phyloP scores from a whole-genome alignment of 1,140 invertebrate genomes.

The Nymphalis io region DNA sequence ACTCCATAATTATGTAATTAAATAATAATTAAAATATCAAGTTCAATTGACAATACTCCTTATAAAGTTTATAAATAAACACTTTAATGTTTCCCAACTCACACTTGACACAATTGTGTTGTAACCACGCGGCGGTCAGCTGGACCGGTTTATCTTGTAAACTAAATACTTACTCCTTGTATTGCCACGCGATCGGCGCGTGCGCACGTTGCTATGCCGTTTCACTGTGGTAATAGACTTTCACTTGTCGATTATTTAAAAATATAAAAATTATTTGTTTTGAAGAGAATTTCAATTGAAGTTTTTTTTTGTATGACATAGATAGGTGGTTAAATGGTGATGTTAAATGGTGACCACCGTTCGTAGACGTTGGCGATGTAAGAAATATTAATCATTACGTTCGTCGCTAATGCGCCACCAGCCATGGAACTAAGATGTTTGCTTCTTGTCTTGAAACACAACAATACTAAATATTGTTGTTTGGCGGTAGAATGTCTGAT shows the following conservation, averaged over 20 bases:
- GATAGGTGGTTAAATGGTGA: too few species aligned
- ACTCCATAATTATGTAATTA: too few species aligned
- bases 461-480: too few species aligned
- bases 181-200: background rate
- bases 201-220: conserved; percentile 3
- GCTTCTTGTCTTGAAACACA: too few species aligned
- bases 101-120: background rate
- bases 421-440: too few species aligned
- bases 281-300: background rate
- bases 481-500: too few species aligned
- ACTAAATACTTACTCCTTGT: conserved; percentile 3
- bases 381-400: too few species aligned
- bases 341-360: too few species aligned
- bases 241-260: too few species aligned
- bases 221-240: conserved; percentile 1
- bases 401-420: too few species aligned
- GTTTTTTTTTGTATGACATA: too few species aligned
- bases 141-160: conserved; percentile 2
- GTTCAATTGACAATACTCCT: background rate
- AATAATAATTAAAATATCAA: background rate
- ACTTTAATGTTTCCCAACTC: background rate
- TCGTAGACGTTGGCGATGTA: too few species aligned
- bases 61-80: background rate
- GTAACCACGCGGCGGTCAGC: background rate
- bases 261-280: background rate